Evolutionary conservation across 2,113 vertebrate species (phyloP).

Genomic region (Stercorarius parasiticus): DNA sequence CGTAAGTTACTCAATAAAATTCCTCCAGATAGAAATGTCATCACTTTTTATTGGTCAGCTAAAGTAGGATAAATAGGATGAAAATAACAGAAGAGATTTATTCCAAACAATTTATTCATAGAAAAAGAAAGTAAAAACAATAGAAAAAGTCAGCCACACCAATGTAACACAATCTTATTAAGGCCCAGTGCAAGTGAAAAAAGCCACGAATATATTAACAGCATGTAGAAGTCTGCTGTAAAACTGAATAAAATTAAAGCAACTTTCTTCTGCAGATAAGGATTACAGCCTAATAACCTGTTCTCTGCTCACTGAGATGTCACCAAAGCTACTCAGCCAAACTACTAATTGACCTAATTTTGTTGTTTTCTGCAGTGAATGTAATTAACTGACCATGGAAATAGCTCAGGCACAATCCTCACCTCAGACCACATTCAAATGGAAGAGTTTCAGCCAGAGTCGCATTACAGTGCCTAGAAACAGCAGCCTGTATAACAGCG

Average conservation of each 20-base stretch:
- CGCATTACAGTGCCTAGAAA: neutral
- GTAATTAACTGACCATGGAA: neutral
- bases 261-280: neutral
- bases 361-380: neutral
- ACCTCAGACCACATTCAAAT: neutral
- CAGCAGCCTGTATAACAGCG: neutral
- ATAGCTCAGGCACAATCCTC: neutral
- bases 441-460: neutral
- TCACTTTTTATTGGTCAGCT: neutral
- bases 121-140: neutral
- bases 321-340: neutral
- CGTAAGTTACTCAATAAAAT: neutral
- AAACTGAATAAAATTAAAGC: neutral
- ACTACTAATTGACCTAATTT: neutral
- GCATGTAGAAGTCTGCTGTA: neutral
- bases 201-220: neutral
- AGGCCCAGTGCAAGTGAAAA: neutral
- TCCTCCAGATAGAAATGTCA: neutral
- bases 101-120: neutral
- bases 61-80: neutral
- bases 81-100: neutral
- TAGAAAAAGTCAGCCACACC: neutral
- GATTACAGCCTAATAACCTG: neutral
- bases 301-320: neutral
- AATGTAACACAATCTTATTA: neutral